Base-by-base conservation (phyloP, 2,888 invertebrate species). In the Pyrrhia umbra region DNA sequence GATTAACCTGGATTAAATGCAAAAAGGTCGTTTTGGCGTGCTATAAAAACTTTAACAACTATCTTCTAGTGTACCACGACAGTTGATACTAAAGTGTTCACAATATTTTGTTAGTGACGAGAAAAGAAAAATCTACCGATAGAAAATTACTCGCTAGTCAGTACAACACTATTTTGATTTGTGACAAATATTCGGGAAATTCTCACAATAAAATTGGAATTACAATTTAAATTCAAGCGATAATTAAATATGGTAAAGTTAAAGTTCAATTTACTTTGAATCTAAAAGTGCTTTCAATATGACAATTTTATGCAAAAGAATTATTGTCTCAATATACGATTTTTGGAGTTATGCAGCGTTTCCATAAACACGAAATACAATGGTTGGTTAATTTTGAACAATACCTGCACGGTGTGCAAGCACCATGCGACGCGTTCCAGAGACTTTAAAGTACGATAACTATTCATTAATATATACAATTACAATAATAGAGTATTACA, bases 401-500 rank as follows among this genome's bases (percentile, higher is more conserved):
- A 54, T 42, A 50, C 51, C 59, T 18, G 67, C 71, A 68, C 70
- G 77, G 64, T 47, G 68, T 20, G 47, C 57, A 49, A 45, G 43
- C 73, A 77, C 81, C 79, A 65, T 77, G 66, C 73, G 67, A 77
- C 78, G 75, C 81, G 77, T 78, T 84, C 80, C 82, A 77, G 85
- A 86, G 82, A 88, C 87, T 84, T 84, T 81, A 82, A 84, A 85
- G 73, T 88, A 88, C 83, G 85, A 87, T 85, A 86, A 86, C 86
- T 85, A 90, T 85, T 74, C 47, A 73, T 59, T 82, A 75, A 47
- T 88, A 89, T 90, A 88, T 91, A 92, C 90, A 92, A 85, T 90
- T 92, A 92, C 87, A 87, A 86, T 75, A 79, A 79, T 92, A 94
- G 88, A 94, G 84, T 83, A 91, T 91, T 93, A 95, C 95, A 95